Conservation (phyloP, 1,140 invertebrate species). For the Zeugodacus cucurbitae region DNA sequence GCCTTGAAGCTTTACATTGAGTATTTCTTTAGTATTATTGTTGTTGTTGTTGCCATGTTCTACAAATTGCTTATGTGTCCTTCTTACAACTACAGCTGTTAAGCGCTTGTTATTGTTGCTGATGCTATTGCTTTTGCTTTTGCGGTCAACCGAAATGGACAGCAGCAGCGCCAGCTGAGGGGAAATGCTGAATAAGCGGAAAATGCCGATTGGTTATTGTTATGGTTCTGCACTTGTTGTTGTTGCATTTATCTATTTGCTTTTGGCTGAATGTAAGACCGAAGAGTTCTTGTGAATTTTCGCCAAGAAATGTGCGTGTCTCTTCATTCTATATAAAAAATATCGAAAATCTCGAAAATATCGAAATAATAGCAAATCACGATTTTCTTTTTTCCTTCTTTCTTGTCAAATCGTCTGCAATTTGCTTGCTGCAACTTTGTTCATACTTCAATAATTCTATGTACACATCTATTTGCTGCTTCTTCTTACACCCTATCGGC, state of each 20-base stretch:
- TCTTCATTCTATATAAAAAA: neutral
- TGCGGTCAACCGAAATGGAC: constrained; percentile 2
- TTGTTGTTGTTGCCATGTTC: neutral
- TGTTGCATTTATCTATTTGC: neutral
- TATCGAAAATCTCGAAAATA: neutral
- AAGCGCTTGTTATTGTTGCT: neutral
- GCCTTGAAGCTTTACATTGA: too few relatives aligned
- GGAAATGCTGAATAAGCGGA: constrained; percentile 23
- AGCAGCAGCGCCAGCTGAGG: neutral
- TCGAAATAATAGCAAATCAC: neutral
- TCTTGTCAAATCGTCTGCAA: neutral
- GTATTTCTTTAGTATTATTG: too few relatives aligned
- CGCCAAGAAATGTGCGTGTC: neutral
- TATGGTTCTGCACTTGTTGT: neutral
- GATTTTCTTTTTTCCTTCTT: neutral
- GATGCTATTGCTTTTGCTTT: neutral
- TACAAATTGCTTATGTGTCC: neutral
- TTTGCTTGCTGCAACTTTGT: neutral
- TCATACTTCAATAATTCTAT: neutral
- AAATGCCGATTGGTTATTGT: neutral
- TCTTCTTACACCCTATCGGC: neutral
- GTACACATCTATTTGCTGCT: too few relatives aligned
- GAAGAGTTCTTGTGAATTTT: neutral
- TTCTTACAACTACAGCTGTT: neutral
- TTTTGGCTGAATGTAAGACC: neutral